These are phyloP conservation scores for Drosophila sordidula DNA, from an alignment of 2,888 invertebrate genomes.

Conservation along the genomic window DNA sequence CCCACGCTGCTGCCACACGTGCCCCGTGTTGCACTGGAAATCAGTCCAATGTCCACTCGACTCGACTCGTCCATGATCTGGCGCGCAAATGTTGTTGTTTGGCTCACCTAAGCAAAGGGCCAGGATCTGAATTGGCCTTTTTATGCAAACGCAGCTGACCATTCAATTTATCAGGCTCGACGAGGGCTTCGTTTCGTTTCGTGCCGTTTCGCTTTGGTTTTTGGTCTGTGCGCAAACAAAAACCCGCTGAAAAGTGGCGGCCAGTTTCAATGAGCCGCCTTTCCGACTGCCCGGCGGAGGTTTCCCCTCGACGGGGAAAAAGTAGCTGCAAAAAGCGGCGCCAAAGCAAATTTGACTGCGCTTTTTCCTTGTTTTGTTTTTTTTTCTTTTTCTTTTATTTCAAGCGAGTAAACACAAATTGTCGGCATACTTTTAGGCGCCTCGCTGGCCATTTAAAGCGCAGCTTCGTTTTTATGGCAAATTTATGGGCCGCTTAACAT, in stretches of 20 bases:
- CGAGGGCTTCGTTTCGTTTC: slow-evolving; percentile 39
- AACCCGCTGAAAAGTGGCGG: slow-evolving; percentile 59
- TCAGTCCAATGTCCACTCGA: slow-evolving; percentile 39
- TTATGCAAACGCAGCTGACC: slow-evolving; percentile 74
- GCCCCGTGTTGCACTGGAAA: slow-evolving; percentile 13
- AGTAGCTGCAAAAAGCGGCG: slow-evolving; percentile 21
- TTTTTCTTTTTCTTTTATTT: slow-evolving; percentile 23
- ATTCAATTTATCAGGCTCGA: slow-evolving; percentile 78
- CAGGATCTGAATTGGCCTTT: slow-evolving; percentile 49
- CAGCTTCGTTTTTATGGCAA: slow-evolving; percentile 43
- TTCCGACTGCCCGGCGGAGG: neutral
- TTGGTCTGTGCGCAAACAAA: slow-evolving; percentile 71
- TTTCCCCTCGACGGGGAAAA: slow-evolving; percentile 2
- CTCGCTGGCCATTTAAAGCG: slow-evolving; percentile 46
- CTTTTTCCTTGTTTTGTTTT: slow-evolving; percentile 28
- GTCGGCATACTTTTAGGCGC: slow-evolving; percentile 60
- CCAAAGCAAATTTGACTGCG: slow-evolving; percentile 61
- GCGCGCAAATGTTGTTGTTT: slow-evolving; percentile 56
- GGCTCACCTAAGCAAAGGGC: slow-evolving; percentile 37
- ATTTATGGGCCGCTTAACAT: slow-evolving; percentile 54
- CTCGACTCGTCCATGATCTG: slow-evolving; percentile 29
- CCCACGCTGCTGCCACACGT: neutral
- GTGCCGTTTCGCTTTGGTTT: slow-evolving; percentile 36
- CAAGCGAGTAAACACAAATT: slow-evolving; percentile 53
- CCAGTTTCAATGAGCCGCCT: slow-evolving; percentile 55